Base-by-base conservation (phyloP, 2,113 vertebrate species). In the Heptranchias perlo region DNA sequence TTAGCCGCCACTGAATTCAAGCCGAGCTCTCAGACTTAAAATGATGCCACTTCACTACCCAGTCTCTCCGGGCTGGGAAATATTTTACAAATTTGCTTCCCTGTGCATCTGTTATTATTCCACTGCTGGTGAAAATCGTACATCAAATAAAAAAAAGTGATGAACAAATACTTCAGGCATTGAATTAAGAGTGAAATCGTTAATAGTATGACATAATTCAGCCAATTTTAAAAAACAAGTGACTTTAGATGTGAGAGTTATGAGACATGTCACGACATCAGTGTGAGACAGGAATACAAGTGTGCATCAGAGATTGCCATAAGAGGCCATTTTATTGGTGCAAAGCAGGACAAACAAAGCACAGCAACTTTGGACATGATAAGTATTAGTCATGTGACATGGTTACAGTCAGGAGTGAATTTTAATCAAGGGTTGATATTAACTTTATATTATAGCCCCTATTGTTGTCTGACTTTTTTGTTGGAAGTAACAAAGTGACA, bases 291-390 rank as follows among this genome's bases (percentile, higher is more conserved):
- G 92, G 61, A 47, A 65, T 25, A 94, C 28, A 69, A 69, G 44
- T 95, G 28, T n/a, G 65, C 25, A 65, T 94, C 62, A 49, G 65
- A 73, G 3, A 95, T 95, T 95, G 65, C 65, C 94, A 6, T 52
- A 47, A 73, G 65, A 95, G 94, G 65, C 94, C 25, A 35, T 31
- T 95, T 95, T 95, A 95, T 95, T 95, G 94, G 65, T 95, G 94
- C 47, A 69, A 52, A 95, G 94, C 65, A 49, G 18, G 64, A 95
- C 65, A 95, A 95, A 95, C 94, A 73, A 95, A 95, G 65, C 65
- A 95, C 44, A 69, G 54, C 49, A 91, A 52, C 87, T 91, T 86
- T 25, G 7, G 82, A 86, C 4, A 86, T 21, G 49, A 31, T 91
- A 91, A 28, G 14, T 31, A 69, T 69, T 95, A 95, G 94, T 95